Evolutionary conservation across 2,113 vertebrate genomes (phyloP).

Genomic region (Uropsilus gracilis): DNA sequence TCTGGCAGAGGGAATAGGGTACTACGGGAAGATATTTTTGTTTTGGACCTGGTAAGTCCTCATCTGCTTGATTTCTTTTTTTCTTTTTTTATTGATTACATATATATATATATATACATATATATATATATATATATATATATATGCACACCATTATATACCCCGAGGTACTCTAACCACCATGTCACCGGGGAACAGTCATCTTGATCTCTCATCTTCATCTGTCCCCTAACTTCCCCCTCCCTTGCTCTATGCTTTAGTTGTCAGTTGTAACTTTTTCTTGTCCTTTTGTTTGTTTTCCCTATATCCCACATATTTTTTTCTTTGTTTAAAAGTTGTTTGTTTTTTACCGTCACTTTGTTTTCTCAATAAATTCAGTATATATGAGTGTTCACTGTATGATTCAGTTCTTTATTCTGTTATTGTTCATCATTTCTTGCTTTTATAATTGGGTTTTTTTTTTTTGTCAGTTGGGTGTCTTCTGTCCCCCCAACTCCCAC

Average conservation of each 20-base stretch:
- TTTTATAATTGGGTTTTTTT: not conserved
- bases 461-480: not conserved
- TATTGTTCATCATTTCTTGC: not conserved
- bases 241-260: no score
- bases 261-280: no score
- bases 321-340: not conserved
- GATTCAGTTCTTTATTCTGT: not conserved
- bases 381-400: not conserved
- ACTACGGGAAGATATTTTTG: not conserved
- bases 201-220: no score
- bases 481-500: no score
- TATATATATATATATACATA: no score
- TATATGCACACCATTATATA: no score
- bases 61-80: not conserved
- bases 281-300: no score
- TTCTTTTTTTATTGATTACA: no score
- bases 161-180: no score
- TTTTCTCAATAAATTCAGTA: not conserved
- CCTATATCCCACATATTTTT: not conserved
- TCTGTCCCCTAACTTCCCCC: no score
- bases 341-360: not conserved
- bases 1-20: not conserved
- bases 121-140: no score
- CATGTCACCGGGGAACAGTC: no score
- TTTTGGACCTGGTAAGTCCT: not conserved